phyloP scores from a whole-genome alignment of 2,888 invertebrate species.

The Volucella zonaria region DNA sequence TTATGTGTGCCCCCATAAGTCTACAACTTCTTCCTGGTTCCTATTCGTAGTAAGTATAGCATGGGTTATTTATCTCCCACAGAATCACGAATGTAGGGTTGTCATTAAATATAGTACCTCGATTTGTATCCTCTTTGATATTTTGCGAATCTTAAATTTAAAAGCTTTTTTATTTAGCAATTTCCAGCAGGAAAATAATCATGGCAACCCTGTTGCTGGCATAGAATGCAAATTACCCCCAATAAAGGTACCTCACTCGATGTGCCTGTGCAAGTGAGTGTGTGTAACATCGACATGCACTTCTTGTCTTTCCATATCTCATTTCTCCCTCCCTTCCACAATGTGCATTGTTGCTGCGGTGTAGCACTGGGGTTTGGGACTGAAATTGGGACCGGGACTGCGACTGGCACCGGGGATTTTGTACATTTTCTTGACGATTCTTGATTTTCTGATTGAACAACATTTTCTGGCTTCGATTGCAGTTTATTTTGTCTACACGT shows the following conservation, averaged over 20 bases:
- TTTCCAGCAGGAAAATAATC: too few relatives aligned
- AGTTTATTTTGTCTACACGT: slow-evolving; percentile 42
- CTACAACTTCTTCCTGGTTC: too few relatives aligned
- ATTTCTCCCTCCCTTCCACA: slow-evolving; percentile 3
- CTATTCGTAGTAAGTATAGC: too few relatives aligned
- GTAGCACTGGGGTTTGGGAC: too few relatives aligned
- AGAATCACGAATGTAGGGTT: too few relatives aligned
- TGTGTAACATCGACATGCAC: slow-evolving; percentile 1
- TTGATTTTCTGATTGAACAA: slow-evolving; percentile 68
- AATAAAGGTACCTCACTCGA: not conserved
- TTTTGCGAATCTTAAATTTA: too few relatives aligned
- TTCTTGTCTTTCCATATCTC: slow-evolving; percentile 16
- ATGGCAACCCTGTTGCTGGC: slow-evolving; percentile 27
- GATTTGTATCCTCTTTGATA: too few relatives aligned
- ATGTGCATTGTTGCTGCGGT: slow-evolving; percentile 6
- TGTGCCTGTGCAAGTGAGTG: not conserved
- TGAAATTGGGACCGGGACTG: too few relatives aligned
- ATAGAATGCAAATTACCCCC: slow-evolving; percentile 24
- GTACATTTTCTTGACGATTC: slow-evolving; percentile 59
- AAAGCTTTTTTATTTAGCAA: too few relatives aligned
- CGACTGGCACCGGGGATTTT: slow-evolving; percentile 1
- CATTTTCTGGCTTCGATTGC: slow-evolving; percentile 71
- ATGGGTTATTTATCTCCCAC: too few relatives aligned
- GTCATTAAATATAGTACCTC: too few relatives aligned
- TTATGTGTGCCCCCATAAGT: too few relatives aligned